These are phyloP conservation scores for Ctenochaetus hawaiiensis DNA, from an alignment of 2,797 vertebrate species.

Conservation along the genomic window DNA sequence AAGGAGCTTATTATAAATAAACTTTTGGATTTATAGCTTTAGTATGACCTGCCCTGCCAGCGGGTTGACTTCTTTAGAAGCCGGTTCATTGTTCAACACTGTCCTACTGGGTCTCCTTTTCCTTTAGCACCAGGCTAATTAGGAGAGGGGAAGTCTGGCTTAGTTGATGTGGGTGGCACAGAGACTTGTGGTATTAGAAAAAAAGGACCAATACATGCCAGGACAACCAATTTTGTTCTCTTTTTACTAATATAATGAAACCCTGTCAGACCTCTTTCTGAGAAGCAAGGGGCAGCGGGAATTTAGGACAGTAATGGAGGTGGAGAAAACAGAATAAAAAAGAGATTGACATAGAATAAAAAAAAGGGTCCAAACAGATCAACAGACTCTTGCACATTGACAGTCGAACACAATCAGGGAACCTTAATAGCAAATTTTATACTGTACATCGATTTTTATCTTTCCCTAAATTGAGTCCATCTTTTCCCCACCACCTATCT, in stretches of 20 bases:
- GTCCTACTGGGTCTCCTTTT: conserved; percentile 39
- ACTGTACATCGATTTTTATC: conserved; percentile 73
- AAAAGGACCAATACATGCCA: conserved; percentile 25
- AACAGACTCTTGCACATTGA: conserved; percentile 21
- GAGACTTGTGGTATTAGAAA: conserved; percentile 34
- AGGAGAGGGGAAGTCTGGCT: conserved; percentile 49
- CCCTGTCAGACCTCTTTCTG: conserved; percentile 16
- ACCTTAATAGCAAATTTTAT: conserved; percentile 68
- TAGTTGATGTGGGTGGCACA: conserved; percentile 40
- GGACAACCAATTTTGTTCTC: conserved; percentile 6
- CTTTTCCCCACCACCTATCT: conserved; percentile 78
- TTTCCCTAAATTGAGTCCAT: conserved; percentile 74
- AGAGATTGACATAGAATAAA: conserved; percentile 29
- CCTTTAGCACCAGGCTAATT: conserved; percentile 59
- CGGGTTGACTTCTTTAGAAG: conserved; percentile 48
- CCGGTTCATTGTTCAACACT: conserved; percentile 36
- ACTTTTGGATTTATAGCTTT: conserved; percentile 39
- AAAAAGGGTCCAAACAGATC: conserved; percentile 17
- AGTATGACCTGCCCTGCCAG: conserved; percentile 37
- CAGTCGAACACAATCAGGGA: conserved; percentile 42
- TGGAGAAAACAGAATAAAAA: conserved; percentile 29
- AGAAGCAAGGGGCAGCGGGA: conserved; percentile 5
- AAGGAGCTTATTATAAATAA: conserved; percentile 43
- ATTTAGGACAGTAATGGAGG: background rate
- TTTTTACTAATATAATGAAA: conserved; percentile 42